Evolutionary conservation across 2,797 vertebrate species (phyloP).

Genomic region (Taenioides sp.): DNA sequence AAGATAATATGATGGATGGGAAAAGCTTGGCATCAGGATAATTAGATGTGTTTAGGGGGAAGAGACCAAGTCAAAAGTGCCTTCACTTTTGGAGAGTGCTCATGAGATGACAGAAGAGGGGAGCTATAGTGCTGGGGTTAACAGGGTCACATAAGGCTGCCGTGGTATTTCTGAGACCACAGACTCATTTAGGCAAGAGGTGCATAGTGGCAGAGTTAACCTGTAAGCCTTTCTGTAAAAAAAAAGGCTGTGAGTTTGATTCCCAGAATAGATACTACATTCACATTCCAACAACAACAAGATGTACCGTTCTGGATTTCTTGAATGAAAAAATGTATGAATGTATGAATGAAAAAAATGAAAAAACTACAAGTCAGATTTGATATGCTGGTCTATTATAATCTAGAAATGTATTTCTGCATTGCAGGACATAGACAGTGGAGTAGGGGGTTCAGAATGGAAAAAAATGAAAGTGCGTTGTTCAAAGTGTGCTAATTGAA

Average conservation of each 20-base stretch:
- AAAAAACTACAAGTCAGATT: too few species aligned
- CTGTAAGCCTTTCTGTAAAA: neutral
- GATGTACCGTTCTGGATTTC: too few species aligned
- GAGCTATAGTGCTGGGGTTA: conserved; percentile 32
- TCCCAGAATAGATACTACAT: too few species aligned
- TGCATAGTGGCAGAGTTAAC: neutral
- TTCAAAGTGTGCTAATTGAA: conserved; percentile 75
- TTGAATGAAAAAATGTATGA: too few species aligned
- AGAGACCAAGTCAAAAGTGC: conserved; percentile 57
- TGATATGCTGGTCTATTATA: too few species aligned
- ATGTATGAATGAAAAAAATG: too few species aligned
- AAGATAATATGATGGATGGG: conserved; percentile 86
- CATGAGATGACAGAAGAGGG: conserved; percentile 31
- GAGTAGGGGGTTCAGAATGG: neutral
- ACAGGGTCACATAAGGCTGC: conserved; percentile 41
- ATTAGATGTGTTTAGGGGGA: conserved; percentile 81
- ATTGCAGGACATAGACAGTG: neutral
- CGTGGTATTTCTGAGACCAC: conserved; percentile 31
- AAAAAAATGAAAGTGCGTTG: conserved; percentile 35
- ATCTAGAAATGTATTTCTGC: neutral
- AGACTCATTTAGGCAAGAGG: conserved; percentile 12
- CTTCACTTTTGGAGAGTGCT: conserved; percentile 67
- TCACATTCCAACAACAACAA: too few species aligned
- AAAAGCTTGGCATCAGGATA: conserved; percentile 84
- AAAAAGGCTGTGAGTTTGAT: neutral